Base-by-base conservation (phyloP, 2,113 vertebrate species). In the Hoplias malabaricus region DNA sequence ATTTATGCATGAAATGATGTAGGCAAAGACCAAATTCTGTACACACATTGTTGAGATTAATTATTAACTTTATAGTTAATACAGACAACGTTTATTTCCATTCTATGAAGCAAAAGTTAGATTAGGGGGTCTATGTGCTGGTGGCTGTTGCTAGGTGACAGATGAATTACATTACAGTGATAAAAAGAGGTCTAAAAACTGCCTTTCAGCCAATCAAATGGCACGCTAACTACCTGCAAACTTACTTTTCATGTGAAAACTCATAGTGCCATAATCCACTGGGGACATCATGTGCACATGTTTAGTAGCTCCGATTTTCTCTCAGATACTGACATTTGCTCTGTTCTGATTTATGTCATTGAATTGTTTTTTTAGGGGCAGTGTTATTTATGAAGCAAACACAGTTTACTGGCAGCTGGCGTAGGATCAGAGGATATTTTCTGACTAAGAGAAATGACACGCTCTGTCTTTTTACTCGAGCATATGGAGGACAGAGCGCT, bases 381-480 rank as follows among this genome's bases (percentile, higher is more conserved):
- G n/a, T 23, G 21, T 23, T 36, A 25, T 25, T 25, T 36, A 54
- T 4, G 14, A 25, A 25, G 21, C 48, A 13, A 16, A 70, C 25
- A 34, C 21, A 27, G 33, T 19, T 27, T 5, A 5, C n/a, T 12
- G 25, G 13, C 4, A 3, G 12, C 48, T 38, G 33, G 46, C 29
- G 13, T 14, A 21, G 19, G 12, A 63, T 33, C 73, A 65, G 73
- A 74, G 48, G 46, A 10, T 70, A 34, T 63, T 72, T 74, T n/a
- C 19, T 54, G 54, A 50, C 66, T 59, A 48, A 48, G 42, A 79
- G 69, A 72, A 72, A 65, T 10, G 56, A 12, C 56, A 69, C n/a
- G 66, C 46, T 48, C 54, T 69, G 65, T 76, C 66, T 62, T 56
- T 66, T 70, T 73, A 70, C 46, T 33, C 57, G 63, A 46, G 43